phyloP scores from a whole-genome alignment of 2,888 invertebrate species.

The Drosophila mimica region DNA sequence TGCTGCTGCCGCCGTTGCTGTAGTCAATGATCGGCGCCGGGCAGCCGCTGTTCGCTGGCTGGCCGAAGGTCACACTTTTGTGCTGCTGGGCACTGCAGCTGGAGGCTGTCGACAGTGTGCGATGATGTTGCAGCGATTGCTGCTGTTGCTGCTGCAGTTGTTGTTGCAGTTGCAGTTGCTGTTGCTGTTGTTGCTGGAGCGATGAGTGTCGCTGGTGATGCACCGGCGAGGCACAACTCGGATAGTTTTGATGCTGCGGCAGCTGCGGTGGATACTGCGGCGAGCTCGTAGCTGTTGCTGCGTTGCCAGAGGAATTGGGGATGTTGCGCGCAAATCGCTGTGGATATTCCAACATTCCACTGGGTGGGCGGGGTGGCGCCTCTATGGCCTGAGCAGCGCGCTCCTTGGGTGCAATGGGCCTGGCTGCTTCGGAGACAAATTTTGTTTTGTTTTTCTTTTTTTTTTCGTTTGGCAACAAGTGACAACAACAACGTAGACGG shows the following conservation, averaged over 20 bases:
- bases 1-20: constrained; percentile 72
- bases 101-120: constrained; percentile 84
- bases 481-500: constrained; percentile 26
- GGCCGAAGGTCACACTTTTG: constrained; percentile 85
- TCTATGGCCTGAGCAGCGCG: constrained; percentile 60
- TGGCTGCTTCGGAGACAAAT: constrained; percentile 38
- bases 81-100: constrained; percentile 85
- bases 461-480: constrained; percentile 23
- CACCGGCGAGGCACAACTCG: constrained; percentile 70
- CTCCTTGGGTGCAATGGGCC: constrained; percentile 19
- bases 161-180: constrained; percentile 72
- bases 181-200: constrained; percentile 80
- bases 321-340: constrained; percentile 90
- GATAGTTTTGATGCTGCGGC: constrained; percentile 77
- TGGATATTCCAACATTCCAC: constrained; percentile 85
- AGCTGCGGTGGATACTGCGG: constrained; percentile 76
- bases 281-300: constrained; percentile 47
- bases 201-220: constrained; percentile 80
- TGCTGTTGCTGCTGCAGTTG: constrained; percentile 42
- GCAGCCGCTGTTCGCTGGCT: constrained; percentile 67
- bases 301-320: constrained; percentile 82
- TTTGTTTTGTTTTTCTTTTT: constrained; percentile 8
- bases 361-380: constrained; percentile 51
- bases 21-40: constrained; percentile 62
- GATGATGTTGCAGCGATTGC: constrained; percentile 82